A percentile compares a stretch with the other conserved stretches of the same genome.
These are phyloP conservation scores for Tychaedon coryphoeus DNA, from an alignment of 2,113 vertebrate species.

Conservation along the genomic window DNA sequence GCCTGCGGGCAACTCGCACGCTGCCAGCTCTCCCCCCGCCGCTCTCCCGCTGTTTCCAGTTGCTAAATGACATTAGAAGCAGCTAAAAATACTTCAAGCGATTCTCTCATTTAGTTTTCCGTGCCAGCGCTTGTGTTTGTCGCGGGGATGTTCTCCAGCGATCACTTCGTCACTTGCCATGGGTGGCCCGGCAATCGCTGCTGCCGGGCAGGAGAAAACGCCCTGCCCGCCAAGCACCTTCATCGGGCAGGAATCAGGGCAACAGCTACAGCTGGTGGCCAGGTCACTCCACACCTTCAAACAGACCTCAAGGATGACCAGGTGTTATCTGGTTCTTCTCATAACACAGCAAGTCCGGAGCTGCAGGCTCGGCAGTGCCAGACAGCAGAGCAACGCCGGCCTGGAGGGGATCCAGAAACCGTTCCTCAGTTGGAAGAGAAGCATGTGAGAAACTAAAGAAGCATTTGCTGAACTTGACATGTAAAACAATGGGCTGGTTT, in stretches of 20 bases:
- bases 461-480: not conserved
- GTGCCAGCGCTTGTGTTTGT: not conserved
- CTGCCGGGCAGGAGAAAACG: fast-evolving
- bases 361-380: not conserved
- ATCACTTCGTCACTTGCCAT: not conserved
- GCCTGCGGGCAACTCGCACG: not conserved
- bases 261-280: not conserved
- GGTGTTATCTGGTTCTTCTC: not conserved
- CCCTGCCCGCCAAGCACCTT: not conserved
- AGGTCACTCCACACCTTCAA: not conserved
- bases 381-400: fast-evolving
- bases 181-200: not conserved
- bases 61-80: conserved; percentile 47
- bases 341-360: not conserved
- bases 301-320: not conserved
- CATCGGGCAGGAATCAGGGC: fast-evolving
- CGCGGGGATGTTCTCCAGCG: not conserved
- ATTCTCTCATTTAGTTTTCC: not conserved
- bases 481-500: not conserved
- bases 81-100: conserved; percentile 45
- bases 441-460: not conserved
- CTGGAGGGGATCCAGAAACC: not conserved
- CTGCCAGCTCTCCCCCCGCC: not conserved
- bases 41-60: not conserved
- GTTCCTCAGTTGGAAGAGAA: not conserved